Evolutionary conservation across 2,797 vertebrate species (phyloP), one percentile per base, ranked within the genome.

Genomic region (Phalloptychus januarius): DNA sequence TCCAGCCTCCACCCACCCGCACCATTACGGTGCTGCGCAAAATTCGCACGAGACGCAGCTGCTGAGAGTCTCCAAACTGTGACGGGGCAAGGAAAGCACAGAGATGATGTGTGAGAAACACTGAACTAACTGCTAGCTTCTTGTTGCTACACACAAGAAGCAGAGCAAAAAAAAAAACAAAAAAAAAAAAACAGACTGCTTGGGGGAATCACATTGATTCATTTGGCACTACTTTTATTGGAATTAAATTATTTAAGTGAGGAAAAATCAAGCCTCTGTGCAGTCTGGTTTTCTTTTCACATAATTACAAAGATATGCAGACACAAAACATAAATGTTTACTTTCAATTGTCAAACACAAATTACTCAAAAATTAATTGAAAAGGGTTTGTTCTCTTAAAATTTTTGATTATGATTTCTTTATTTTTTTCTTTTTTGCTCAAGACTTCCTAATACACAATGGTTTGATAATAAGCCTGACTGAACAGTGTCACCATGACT

Each of bases 21-120:
- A 99, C 98, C 98, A 99, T 99, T 83, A 99, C 98, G 0, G 98
- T 99, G 88, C 98, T 99, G 87, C 98, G 96, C 8, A 99, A 94
- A 91, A 99, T 99, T 12, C 98, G 97, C 72, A 99, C 98, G 6
- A 99, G 96, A 13, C 98, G 97, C 44, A 99, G 96, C 91, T 99
- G 98, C 88, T 99, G 98, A 63, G 98, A 99, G 91, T 99, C 98
- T 92, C 98, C 98, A 79, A 99, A 99, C 98, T 99, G 93, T 38
- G 84, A 72, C 25, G 71, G 48, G 71, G 71, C 10, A n/a, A 44
- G 71, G 76, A 75, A 88, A 80, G 83, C 72, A 90, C 50, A 90
- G 71, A 72, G 31, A n/a, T 25, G 20, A 65, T 0, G 61, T 63
- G 83, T 89, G 79, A 93, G 83, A 82, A 80, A 67, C 67, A 45